Evolutionary conservation across 2,113 vertebrate species (phyloP).

Genomic region (Heliornis fulica): DNA sequence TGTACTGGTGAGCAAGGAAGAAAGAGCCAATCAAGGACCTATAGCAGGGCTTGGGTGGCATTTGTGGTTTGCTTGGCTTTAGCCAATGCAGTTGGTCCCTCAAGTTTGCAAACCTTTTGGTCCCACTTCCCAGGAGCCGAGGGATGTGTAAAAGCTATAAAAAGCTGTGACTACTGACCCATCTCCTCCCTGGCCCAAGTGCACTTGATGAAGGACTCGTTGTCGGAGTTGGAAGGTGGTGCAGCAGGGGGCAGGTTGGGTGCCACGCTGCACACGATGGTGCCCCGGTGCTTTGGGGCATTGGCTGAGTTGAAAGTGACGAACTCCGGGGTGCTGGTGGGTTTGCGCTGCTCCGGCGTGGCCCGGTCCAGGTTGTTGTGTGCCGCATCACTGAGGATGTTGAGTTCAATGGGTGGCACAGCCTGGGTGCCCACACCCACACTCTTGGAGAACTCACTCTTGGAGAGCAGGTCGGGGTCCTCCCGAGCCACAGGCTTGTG

Average conservation of each 20-base stretch:
- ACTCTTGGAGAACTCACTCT: slow-evolving; percentile 77
- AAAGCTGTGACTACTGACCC: slow-evolving; percentile 74
- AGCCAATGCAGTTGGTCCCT: background rate
- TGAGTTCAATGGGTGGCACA: slow-evolving; percentile 81
- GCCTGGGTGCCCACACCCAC: slow-evolving; percentile 77
- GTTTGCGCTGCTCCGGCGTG: slow-evolving; percentile 70
- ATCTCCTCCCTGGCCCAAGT: slow-evolving; percentile 91
- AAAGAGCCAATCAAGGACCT: background rate
- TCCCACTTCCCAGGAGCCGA: background rate
- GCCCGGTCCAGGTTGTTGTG: slow-evolving; percentile 79
- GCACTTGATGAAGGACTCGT: slow-evolving; percentile 85
- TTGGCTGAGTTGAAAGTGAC: slow-evolving; percentile 73
- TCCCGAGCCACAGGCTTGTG: slow-evolving; percentile 86
- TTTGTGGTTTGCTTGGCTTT: background rate
- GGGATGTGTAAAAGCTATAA: background rate
- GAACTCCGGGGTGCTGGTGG: slow-evolving; percentile 52
- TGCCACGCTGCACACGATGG: slow-evolving; percentile 92
- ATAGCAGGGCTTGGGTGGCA: background rate
- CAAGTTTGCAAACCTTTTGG: background rate
- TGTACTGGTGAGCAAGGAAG: background rate
- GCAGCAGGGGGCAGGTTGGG: slow-evolving; percentile 84
- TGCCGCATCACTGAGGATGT: slow-evolving; percentile 63
- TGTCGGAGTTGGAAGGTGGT: slow-evolving; percentile 82
- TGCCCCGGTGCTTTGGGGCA: slow-evolving; percentile 74
- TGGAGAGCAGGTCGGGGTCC: slow-evolving; percentile 89